Evolutionary conservation across 37 sponge, comb jelly and placozoan genomes (phyloP).

Genomic region (Oopsacas minuta): DNA sequence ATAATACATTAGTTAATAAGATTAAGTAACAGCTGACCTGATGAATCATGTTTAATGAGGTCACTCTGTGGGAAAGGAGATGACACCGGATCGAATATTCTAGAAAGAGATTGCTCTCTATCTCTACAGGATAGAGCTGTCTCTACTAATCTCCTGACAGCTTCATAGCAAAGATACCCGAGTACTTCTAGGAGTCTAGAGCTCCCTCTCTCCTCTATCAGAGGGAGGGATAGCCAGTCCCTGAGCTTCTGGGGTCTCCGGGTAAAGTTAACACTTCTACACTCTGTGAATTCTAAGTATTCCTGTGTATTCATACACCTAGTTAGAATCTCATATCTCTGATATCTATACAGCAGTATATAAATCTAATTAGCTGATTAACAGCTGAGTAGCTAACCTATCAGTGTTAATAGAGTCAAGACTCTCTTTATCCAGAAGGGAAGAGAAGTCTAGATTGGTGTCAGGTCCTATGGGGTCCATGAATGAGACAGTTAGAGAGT

Average conservation of each 20-base stretch:
- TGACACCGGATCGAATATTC: background rate
- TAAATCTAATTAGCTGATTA: too few relatives aligned
- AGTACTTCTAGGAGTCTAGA: background rate
- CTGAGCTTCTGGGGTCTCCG: background rate
- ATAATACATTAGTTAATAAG: background rate
- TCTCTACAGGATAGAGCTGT: background rate
- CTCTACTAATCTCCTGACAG: background rate
- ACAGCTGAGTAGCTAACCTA: background rate
- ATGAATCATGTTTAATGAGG: background rate
- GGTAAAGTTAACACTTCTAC: background rate
- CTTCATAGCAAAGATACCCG: conserved; percentile 1
- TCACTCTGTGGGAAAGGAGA: background rate
- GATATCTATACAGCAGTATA: background rate
- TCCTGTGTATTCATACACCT: background rate
- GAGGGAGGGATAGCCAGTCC: background rate
- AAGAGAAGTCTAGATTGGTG: background rate
- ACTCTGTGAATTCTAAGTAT: conserved; percentile 5
- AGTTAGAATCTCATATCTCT: background rate
- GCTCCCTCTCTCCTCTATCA: background rate
- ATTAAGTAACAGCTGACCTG: background rate
- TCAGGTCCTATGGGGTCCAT: background rate
- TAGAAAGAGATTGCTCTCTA: background rate
- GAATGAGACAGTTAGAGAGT: background rate
- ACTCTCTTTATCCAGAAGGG: background rate
- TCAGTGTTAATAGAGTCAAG: background rate